These are phyloP conservation scores for Eucera pruinosa DNA, from an alignment of 2,888 invertebrate species.

Conservation along the genomic window DNA sequence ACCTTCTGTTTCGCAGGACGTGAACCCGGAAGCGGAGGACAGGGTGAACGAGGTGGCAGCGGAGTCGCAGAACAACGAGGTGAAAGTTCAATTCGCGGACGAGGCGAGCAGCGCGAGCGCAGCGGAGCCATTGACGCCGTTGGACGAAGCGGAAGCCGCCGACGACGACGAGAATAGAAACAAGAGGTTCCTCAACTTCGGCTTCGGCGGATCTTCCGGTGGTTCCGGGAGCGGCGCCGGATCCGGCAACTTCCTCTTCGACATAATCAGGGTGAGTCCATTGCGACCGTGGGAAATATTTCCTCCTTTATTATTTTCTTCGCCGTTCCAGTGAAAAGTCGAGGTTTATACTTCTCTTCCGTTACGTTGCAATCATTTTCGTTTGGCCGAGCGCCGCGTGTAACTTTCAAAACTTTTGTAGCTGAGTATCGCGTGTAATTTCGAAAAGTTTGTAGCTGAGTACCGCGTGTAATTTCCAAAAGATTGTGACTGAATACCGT, in stretches of 20 bases:
- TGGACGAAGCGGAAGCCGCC: conserved; percentile 89
- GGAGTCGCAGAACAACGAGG: conserved; percentile 88
- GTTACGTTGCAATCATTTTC: no score
- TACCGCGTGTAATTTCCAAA: no score
- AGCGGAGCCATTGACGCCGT: conserved; percentile 89
- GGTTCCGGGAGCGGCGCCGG: conserved; percentile 87
- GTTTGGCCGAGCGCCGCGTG: no score
- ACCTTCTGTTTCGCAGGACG: conserved; percentile 74
- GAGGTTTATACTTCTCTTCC: neutral
- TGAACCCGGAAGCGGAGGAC: conserved; percentile 83
- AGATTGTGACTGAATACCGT: no score
- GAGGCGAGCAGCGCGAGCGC: conserved; percentile 87
- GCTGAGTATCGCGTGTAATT: no score
- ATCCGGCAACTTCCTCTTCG: conserved; percentile 95
- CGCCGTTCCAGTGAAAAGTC: conserved; percentile 44
- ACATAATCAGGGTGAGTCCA: conserved; percentile 91
- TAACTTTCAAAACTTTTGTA: no score
- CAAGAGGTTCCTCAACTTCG: conserved; percentile 91
- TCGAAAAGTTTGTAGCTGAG: no score
- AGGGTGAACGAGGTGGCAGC: conserved; percentile 81
- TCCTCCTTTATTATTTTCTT: no score
- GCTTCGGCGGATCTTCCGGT: conserved; percentile 85
- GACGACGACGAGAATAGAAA: conserved; percentile 93
- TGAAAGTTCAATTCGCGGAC: conserved; percentile 87
- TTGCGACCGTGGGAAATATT: neutral